Evolutionary conservation across 92 coral and sea anemone species (phyloP).

Genomic region (Paramuricea clavata): DNA sequence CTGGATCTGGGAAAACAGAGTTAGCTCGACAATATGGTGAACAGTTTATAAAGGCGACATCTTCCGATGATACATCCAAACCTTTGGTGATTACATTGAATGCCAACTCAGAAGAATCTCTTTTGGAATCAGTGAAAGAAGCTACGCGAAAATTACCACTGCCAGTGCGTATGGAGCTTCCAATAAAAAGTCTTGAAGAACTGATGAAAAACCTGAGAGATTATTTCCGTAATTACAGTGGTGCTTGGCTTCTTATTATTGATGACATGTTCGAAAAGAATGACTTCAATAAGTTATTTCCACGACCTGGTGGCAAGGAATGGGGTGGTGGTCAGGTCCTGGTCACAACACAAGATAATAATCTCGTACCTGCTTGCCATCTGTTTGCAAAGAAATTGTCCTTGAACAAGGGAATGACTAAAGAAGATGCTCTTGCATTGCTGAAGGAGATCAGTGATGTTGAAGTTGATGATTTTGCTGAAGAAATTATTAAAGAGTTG

Average conservation of each 20-base stretch:
- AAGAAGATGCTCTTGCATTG: constrained; percentile 75
- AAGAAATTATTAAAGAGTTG: constrained; percentile 54
- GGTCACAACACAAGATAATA: constrained; percentile 88
- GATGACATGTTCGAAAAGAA: constrained; percentile 76
- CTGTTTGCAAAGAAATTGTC: constrained; percentile 66
- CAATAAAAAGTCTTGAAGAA: constrained; percentile 46
- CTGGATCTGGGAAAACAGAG: constrained; percentile 94
- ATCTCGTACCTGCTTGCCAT: constrained; percentile 75
- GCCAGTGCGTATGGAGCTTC: constrained; percentile 27
- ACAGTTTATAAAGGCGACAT: constrained; percentile 45
- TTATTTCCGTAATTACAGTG: constrained; percentile 5
- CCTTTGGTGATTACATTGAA: constrained; percentile 77
- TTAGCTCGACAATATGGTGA: constrained; percentile 81
- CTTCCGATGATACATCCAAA: neutral
- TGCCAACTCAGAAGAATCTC: constrained; percentile 76
- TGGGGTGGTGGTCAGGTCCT: constrained; percentile 90
- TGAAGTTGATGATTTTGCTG: constrained; percentile 61
- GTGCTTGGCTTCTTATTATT: constrained; percentile 80
- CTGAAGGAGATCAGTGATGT: constrained; percentile 68
- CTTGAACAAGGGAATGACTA: constrained; percentile 80
- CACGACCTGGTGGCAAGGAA: constrained; percentile 70
- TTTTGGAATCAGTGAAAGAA: constrained; percentile 68
- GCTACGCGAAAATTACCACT: constrained; percentile 27
- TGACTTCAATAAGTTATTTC: constrained; percentile 81
- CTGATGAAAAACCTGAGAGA: constrained; percentile 55